These are phyloP conservation scores for Andrena chrysosceles DNA, from an alignment of 2,888 invertebrate genomes.

Conservation along the genomic window DNA sequence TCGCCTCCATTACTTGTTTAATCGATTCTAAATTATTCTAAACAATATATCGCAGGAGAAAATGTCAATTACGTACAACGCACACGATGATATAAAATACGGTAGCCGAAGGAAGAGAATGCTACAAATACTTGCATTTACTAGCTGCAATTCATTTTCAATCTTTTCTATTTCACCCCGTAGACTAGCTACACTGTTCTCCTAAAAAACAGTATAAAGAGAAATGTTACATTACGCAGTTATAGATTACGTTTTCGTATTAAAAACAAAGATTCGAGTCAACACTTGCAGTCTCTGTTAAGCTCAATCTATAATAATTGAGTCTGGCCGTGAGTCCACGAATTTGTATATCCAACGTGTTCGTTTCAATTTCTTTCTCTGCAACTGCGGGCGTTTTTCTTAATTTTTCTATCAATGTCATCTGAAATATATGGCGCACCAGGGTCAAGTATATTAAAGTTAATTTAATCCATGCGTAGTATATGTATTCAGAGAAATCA, in stretches of 20 bases:
- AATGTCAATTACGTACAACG: constrained; percentile 84
- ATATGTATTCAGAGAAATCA: constrained; percentile 10
- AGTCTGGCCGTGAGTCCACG: constrained; percentile 95
- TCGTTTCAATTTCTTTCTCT: constrained; percentile 97
- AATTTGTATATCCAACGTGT: constrained; percentile 97
- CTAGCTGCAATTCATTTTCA: constrained; percentile 88
- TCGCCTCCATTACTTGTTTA: constrained; percentile 85
- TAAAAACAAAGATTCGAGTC: background rate
- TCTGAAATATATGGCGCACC: constrained; percentile 85
- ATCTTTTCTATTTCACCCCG: constrained; percentile 88
- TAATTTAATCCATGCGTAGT: background rate
- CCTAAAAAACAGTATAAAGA: constrained; percentile 80
- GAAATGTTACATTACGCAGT: background rate
- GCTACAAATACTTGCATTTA: constrained; percentile 86
- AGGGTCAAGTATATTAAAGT: background rate
- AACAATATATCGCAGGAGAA: constrained; percentile 78
- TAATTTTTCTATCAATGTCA: constrained; percentile 95
- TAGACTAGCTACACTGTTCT: constrained; percentile 88
- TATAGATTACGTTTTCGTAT: background rate
- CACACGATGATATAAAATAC: background rate
- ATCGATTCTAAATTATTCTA: constrained; percentile 56
- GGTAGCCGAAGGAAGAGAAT: constrained; percentile 4
- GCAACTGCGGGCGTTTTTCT: constrained; percentile 97
- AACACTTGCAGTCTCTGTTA: constrained; percentile 92
- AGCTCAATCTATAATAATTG: constrained; percentile 95